phyloP scores from a whole-genome alignment of 2,888 invertebrate species.

The Acleris sparsana region DNA sequence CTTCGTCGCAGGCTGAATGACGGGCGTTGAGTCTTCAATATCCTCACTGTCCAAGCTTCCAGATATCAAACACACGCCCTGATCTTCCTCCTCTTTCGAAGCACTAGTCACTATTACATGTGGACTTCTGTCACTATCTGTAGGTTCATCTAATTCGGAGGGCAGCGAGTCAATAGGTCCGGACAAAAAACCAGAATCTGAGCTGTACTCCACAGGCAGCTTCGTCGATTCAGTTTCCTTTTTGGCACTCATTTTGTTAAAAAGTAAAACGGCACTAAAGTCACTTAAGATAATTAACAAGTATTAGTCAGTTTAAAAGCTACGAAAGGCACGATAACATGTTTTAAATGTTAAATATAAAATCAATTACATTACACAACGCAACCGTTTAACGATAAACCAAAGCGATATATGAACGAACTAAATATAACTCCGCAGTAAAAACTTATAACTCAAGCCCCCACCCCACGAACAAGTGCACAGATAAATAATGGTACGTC shows the following conservation, averaged over 20 bases:
- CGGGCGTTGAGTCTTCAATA: slow-evolving; percentile 45
- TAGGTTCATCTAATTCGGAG: slow-evolving; percentile 42
- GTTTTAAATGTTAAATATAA: slow-evolving; percentile 47
- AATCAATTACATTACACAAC: slow-evolving; percentile 33
- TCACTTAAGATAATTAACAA: slow-evolving; percentile 39
- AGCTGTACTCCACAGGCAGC: slow-evolving; percentile 59
- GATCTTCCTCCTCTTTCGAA: slow-evolving; percentile 12
- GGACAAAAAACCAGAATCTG: slow-evolving; percentile 72
- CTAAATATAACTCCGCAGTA: slow-evolving; percentile 6
- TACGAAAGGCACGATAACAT: slow-evolving; percentile 58
- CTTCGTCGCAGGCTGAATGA: slow-evolving; percentile 43
- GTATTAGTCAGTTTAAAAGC: slow-evolving; percentile 40
- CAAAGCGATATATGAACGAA: slow-evolving; percentile 5
- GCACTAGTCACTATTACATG: slow-evolving; percentile 10
- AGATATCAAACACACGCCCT: not conserved
- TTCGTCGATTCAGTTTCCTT: slow-evolving; percentile 62
- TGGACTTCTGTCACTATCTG: slow-evolving; percentile 25
- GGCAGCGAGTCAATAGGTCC: slow-evolving; percentile 55
- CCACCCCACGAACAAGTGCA: no score
- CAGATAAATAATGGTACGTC: no score
- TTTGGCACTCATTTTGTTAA: slow-evolving; percentile 73
- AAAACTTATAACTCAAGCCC: no score
- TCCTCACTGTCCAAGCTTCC: slow-evolving; percentile 57
- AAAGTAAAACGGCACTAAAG: slow-evolving; percentile 38
- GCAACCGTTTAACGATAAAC: not conserved